A percentile compares a stretch with the other conserved stretches of the same genome.
Evolutionary conservation across 2,888 invertebrate species (phyloP).

Genomic region (Carabus problematicus): DNA sequence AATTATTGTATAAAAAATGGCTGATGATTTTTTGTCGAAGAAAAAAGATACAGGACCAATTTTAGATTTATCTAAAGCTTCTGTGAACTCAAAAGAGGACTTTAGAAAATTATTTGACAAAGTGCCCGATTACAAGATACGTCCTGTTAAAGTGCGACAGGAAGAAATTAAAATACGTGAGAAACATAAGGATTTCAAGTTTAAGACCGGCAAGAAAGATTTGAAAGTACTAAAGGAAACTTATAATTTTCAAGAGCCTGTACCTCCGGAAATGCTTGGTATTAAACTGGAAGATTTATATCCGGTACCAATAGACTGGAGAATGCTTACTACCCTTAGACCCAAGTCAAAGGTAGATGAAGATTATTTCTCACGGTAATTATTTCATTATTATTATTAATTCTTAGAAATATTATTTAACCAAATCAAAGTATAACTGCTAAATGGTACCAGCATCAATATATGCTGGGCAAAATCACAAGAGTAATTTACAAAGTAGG

Average conservation of each 20-base stretch:
- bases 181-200: slow-evolving; percentile 71
- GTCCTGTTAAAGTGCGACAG: slow-evolving; percentile 80
- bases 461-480: too few relatives aligned
- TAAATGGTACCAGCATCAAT: too few relatives aligned
- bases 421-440: background rate
- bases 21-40: slow-evolving; percentile 83
- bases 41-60: slow-evolving; percentile 86
- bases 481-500: too few relatives aligned
- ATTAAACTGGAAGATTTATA: slow-evolving; percentile 80
- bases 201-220: slow-evolving; percentile 77
- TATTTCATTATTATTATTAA: too few relatives aligned
- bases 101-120: slow-evolving; percentile 82
- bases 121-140: slow-evolving; percentile 89
- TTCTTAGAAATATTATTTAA: slow-evolving; percentile 60
- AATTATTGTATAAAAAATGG: slow-evolving; percentile 55
- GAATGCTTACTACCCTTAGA: slow-evolving; percentile 87
- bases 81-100: slow-evolving; percentile 72
- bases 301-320: slow-evolving; percentile 88
- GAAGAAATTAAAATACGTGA: slow-evolving; percentile 82
- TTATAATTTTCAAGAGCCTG: too few relatives aligned
- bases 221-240: slow-evolving; percentile 52
- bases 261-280: slow-evolving; percentile 65
- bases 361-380: slow-evolving; percentile 74
- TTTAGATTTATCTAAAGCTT: slow-evolving; percentile 73
- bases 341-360: slow-evolving; percentile 86